Base-by-base conservation (phyloP, 2,113 vertebrate species). In the Cyprinodon variegatus region DNA sequence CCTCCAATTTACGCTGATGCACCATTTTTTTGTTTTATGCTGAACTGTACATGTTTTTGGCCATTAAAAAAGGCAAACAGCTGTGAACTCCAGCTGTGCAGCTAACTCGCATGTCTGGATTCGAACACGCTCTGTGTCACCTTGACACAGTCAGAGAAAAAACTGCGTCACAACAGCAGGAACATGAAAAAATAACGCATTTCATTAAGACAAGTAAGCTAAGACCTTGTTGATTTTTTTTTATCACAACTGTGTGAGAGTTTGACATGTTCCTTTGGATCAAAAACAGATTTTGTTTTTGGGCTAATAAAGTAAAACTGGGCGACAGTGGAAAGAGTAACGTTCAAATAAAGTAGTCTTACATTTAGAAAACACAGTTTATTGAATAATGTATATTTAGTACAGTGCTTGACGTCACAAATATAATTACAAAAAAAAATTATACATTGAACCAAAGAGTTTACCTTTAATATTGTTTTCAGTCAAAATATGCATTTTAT, bases 381-480 rank as follows among this genome's bases (percentile, higher is more conserved):
- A 92, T 88, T 91, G 65, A 77, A 85, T 70, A 77, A 86, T 81
- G 50, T 79, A 80, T 62, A 83, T 29, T 29, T 60, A 61, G 46
- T 68, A 72, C 2, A 76, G 43, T 46, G 74, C 74, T 4, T 74
- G 40, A 57, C 11, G 93, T 84, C 85, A 91, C 84, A 92, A 39
- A 43, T 91, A 81, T 85, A 37, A 67, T 74, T 74, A 73, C 39
- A 85, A 3, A 68, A 81, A 79, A 53, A n/a, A 39, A 67, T 77
- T 90, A 77, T 76, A 77, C 48, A 81, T 29, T 13, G 62, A 37
- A 11, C 77, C 70, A 79, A 88, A 82, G 85, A 46, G 74, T 39
- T 80, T 36, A 74, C 40, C 64, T 43, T 48, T 39, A 67, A 22
- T 65, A 74, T 59, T 13, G 70, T 74, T 2, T 46, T 38, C 22